Evolutionary conservation across 2,888 invertebrate genomes (phyloP).

Genomic region (Tortrix viridana): DNA sequence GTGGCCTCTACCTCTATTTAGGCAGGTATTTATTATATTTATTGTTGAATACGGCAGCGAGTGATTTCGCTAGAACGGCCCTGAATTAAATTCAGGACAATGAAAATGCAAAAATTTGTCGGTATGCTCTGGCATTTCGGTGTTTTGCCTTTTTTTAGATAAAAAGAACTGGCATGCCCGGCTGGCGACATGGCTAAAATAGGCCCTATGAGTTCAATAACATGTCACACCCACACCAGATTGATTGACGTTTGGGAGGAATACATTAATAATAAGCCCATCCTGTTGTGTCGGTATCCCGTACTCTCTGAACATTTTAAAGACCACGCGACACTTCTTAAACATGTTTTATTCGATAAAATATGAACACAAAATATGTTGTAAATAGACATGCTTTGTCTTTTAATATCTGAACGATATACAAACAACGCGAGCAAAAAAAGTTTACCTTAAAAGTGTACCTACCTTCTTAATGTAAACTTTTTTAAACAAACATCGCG

Average conservation of each 20-base stretch:
- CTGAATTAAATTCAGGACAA: conserved; percentile 63
- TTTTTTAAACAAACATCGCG: too few relatives aligned
- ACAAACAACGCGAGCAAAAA: too few relatives aligned
- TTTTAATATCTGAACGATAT: too few relatives aligned
- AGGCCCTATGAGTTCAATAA: conserved; percentile 39
- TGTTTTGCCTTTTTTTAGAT: conserved; percentile 49
- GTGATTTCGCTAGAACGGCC: conserved; percentile 62
- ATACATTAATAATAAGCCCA: not conserved
- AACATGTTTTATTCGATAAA: too few relatives aligned
- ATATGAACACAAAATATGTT: too few relatives aligned
- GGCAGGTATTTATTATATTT: conserved; percentile 42
- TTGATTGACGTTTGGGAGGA: conserved; percentile 14
- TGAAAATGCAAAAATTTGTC: conserved; percentile 69
- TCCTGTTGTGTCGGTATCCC: conserved; percentile 9
- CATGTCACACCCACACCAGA: conserved; percentile 26
- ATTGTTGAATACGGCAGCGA: conserved; percentile 45
- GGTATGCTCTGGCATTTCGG: conserved; percentile 52
- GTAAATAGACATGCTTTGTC: too few relatives aligned
- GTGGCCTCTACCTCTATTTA: conserved; percentile 40
- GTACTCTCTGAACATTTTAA: not conserved
- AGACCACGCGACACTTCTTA: too few relatives aligned
- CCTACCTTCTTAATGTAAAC: too few relatives aligned
- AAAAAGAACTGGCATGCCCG: conserved; percentile 46
- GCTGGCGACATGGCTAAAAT: conserved; percentile 47
- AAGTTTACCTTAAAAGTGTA: too few relatives aligned